Evolutionary conservation across 1,140 invertebrate genomes (phyloP).

Genomic region (Metaphire vulgaris): DNA sequence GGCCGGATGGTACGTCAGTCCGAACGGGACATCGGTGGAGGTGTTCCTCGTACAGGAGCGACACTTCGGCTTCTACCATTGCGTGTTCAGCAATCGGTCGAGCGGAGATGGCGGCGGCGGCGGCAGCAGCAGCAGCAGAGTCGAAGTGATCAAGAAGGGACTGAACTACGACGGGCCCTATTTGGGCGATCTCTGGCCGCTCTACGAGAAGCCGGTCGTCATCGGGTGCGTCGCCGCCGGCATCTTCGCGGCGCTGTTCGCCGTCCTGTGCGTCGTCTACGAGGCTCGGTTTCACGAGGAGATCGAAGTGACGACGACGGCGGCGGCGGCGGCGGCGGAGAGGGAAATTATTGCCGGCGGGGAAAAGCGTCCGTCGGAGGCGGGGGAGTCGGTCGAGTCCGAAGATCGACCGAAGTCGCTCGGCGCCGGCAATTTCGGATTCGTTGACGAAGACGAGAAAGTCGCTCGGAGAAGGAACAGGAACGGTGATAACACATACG

Average conservation of each 20-base stretch:
- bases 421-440: no score
- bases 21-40: neutral
- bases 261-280: neutral
- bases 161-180: slow-evolving; percentile 41
- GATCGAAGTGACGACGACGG: no score
- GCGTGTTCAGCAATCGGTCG: slow-evolving; percentile 32
- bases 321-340: no score
- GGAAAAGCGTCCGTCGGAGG: no score
- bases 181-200: slow-evolving; percentile 34
- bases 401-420: no score
- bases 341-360: no score
- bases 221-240: slow-evolving; percentile 37
- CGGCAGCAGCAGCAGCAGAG: neutral
- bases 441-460: no score
- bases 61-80: slow-evolving; percentile 42
- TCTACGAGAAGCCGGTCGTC: slow-evolving; percentile 37
- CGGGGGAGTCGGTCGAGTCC: no score
- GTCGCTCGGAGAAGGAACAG: no score
- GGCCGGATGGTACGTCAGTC: slow-evolving; percentile 14
- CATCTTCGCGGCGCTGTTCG: slow-evolving; percentile 30
- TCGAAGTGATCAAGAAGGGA: slow-evolving; percentile 31
- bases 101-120: neutral
- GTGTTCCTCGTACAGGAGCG: slow-evolving; percentile 3
- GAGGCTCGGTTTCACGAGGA: neutral
- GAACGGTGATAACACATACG: no score